A percentile compares a stretch with the other conserved stretches of the same genome.
Conservation (phyloP, 2,888 invertebrate genomes). For the Xylota segnis region DNA sequence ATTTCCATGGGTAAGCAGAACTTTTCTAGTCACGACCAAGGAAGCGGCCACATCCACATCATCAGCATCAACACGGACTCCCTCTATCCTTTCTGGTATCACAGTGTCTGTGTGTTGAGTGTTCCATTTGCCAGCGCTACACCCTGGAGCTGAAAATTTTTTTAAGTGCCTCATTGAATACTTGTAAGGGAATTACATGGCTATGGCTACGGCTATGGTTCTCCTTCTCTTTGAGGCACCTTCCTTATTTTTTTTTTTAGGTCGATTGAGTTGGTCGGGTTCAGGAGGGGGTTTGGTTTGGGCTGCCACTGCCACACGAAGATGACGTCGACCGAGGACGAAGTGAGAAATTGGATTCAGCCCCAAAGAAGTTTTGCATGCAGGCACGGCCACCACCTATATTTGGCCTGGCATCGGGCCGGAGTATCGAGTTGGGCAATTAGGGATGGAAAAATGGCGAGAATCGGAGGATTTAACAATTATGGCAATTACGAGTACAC, state of each 20-base stretch:
- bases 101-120: conserved; percentile 8
- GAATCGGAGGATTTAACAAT: conserved; percentile 72
- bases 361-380: conserved; percentile 59
- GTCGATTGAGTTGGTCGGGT: conserved; percentile 33
- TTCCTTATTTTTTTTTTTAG: conserved; percentile 38
- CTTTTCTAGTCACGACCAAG: conserved; percentile 73
- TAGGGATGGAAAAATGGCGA: conserved; percentile 71
- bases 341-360: conserved; percentile 53
- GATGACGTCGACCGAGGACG: conserved; percentile 15
- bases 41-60: conserved; percentile 49
- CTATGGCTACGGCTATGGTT: conserved; percentile 40
- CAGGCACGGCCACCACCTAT: conserved; percentile 36
- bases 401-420: conserved; percentile 46
- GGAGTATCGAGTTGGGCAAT: conserved; percentile 55
- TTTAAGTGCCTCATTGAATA: conserved; percentile 72
- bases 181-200: conserved; percentile 57
- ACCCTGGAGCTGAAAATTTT: conserved; percentile 54
- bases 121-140: conserved; percentile 35
- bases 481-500: conserved; percentile 71
- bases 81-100: neutral
- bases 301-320: conserved; percentile 27
- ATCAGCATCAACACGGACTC: conserved; percentile 49
- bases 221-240: conserved; percentile 47
- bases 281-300: conserved; percentile 22
- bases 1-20: conserved; percentile 60